Conservation (phyloP, 2,113 vertebrate genomes). For the Crocuta crocuta region DNA sequence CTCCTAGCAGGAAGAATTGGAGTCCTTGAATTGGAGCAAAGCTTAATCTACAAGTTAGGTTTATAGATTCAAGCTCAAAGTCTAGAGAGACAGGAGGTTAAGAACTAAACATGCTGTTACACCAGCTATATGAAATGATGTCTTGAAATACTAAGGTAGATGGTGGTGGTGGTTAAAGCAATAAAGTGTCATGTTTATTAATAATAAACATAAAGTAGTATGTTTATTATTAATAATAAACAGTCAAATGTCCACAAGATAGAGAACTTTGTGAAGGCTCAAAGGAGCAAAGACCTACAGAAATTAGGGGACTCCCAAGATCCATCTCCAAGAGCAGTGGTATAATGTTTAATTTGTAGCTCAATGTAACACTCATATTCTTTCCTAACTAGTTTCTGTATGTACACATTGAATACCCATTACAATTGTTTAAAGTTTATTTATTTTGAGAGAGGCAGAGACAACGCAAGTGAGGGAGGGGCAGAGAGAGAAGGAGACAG, state of each 20-base stretch:
- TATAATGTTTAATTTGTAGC: slow-evolving; percentile 40
- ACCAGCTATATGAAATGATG: neutral
- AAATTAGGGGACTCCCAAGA: neutral
- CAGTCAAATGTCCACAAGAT: neutral
- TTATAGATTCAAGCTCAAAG: neutral
- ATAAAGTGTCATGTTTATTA: neutral
- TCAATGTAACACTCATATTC: neutral
- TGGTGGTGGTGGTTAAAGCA: neutral
- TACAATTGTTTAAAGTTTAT: neutral
- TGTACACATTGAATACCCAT: neutral
- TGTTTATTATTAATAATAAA: no score
- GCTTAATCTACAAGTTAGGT: neutral
- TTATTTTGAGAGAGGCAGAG: no score
- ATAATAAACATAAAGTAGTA: no score
- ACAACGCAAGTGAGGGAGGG: no score
- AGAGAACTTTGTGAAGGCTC: neutral
- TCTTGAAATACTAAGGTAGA: neutral
- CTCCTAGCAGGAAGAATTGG: neutral
- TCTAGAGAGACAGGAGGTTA: neutral
- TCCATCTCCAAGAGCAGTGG: neutral
- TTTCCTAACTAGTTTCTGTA: neutral
- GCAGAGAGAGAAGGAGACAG: no score
- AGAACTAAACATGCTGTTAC: neutral
- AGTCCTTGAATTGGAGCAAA: neutral
- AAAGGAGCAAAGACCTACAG: slow-evolving; percentile 5